These are phyloP conservation scores for Drosophila parabipectinata DNA, from an alignment of 1,140 invertebrate genomes.

Conservation along the genomic window DNA sequence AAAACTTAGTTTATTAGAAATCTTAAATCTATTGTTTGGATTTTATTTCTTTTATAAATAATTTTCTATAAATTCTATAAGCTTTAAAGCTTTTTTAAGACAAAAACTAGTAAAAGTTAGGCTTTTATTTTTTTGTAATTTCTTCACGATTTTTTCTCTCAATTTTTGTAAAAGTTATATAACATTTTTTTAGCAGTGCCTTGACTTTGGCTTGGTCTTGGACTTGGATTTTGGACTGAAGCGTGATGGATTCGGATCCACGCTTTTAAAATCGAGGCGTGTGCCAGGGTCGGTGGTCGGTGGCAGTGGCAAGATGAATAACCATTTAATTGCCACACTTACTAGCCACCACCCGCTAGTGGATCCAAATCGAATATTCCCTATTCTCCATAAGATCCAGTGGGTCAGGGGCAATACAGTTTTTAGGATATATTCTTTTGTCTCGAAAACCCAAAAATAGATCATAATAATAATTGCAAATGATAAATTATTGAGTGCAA, in stretches of 20 bases:
- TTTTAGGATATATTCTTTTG: background rate
- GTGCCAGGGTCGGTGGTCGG: background rate
- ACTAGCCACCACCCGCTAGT: conserved; percentile 27
- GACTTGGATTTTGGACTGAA: conserved; percentile 3
- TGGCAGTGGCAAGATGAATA: conserved; percentile 24
- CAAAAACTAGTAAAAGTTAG: background rate
- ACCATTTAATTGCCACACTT: conserved; percentile 39
- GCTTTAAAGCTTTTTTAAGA: background rate
- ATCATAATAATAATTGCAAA: background rate
- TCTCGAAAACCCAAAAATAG: background rate
- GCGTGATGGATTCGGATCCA: conserved; percentile 1
- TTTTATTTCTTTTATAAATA: no score
- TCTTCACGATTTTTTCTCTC: background rate
- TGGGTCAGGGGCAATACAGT: background rate
- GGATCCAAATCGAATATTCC: conserved; percentile 18
- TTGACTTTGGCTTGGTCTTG: conserved; percentile 8
- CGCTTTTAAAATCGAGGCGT: background rate
- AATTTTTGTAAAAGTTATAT: background rate
- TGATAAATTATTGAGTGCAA: background rate
- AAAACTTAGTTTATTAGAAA: no score
- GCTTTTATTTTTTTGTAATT: background rate
- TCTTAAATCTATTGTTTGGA: no score
- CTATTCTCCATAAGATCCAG: background rate
- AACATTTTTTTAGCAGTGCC: conserved; percentile 1
- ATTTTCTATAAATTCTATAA: no score